A percentile compares a stretch with the other conserved stretches of the same genome.
These are phyloP conservation scores for Penelope pileata DNA, from an alignment of 2,113 vertebrate species.

Conservation along the genomic window DNA sequence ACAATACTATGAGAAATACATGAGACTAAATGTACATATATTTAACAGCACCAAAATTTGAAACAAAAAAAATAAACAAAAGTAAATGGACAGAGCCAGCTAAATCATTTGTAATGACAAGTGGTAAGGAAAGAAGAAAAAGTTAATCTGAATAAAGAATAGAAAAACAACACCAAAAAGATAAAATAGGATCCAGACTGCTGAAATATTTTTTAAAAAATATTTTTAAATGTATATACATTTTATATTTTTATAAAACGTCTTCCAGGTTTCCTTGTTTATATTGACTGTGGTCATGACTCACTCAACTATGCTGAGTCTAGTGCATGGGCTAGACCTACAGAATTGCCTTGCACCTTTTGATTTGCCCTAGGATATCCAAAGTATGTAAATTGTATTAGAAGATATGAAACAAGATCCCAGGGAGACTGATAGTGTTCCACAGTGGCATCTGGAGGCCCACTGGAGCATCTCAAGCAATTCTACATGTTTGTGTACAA, in stretches of 20 bases:
- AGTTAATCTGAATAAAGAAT: not conserved
- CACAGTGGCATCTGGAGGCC: not conserved
- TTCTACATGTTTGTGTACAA: not conserved
- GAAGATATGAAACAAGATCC: not conserved
- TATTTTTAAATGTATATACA: too few relatives aligned
- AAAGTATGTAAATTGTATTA: not conserved
- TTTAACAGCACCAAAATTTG: not conserved
- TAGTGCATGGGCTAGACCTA: too few relatives aligned
- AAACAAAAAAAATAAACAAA: not conserved
- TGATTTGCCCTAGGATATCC: not conserved
- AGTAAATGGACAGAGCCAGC: not conserved
- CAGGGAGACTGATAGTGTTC: not conserved
- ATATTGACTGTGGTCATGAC: not conserved
- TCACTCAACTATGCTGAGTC: not conserved
- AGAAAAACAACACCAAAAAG: fast-evolving
- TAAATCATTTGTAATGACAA: not conserved
- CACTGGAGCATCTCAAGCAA: not conserved
- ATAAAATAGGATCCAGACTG: not conserved
- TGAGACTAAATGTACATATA: not conserved
- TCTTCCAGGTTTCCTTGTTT: not conserved
- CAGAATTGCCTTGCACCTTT: not conserved
- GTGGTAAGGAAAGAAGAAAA: not conserved
- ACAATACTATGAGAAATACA: not conserved
- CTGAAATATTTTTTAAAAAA: not conserved
- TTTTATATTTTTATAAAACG: too few relatives aligned